Conservation (phyloP, 2,113 vertebrate genomes). For the Barbus barbus region DNA sequence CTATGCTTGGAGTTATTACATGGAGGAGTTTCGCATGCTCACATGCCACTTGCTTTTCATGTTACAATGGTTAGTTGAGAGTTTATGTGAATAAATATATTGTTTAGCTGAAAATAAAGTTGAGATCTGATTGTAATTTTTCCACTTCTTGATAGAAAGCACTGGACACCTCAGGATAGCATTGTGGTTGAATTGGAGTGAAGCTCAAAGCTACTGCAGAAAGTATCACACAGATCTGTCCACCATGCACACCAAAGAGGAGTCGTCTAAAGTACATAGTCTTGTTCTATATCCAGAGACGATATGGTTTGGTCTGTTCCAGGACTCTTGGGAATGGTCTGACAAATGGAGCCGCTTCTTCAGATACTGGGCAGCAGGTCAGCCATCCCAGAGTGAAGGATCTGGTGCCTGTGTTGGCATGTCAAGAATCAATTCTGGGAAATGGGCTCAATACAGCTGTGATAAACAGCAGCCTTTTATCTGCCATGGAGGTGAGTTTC, state of each 20-base stretch:
- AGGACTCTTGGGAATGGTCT: too few relatives aligned
- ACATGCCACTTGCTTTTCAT: not conserved
- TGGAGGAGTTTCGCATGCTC: too few relatives aligned
- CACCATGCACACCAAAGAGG: not conserved
- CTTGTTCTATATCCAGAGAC: not conserved
- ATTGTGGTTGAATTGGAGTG: not conserved
- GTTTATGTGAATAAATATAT: not conserved
- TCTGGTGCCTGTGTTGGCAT: too few relatives aligned
- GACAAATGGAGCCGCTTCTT: too few relatives aligned
- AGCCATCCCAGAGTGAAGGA: too few relatives aligned
- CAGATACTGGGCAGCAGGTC: too few relatives aligned
- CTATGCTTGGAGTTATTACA: too few relatives aligned
- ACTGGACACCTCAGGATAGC: accelerated
- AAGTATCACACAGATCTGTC: not conserved
- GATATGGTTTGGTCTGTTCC: slow-evolving; percentile 23
- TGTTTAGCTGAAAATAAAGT: not conserved
- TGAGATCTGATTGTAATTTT: not conserved
- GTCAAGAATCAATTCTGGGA: too few relatives aligned
- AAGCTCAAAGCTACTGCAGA: slow-evolving; percentile 39
- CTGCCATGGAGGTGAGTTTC: too few relatives aligned
- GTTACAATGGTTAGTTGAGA: slow-evolving; percentile 2
- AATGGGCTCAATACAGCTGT: too few relatives aligned
- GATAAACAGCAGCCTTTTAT: too few relatives aligned
- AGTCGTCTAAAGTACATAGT: not conserved
- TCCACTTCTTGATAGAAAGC: not conserved